Evolutionary conservation across 2,797 vertebrate genomes (phyloP).

Genomic region (Lithobates pipiens): DNA sequence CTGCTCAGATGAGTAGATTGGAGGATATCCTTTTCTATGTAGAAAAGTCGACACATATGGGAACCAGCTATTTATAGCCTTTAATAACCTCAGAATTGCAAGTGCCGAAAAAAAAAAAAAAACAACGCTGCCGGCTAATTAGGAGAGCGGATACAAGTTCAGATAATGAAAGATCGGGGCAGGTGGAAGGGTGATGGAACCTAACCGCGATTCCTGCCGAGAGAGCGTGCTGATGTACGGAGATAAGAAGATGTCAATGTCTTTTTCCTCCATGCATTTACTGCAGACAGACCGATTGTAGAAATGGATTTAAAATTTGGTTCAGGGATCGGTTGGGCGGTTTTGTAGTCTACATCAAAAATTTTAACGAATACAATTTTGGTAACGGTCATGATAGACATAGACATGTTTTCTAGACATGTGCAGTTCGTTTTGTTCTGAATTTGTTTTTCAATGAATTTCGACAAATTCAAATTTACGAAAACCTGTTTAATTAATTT

Average conservation of each 20-base stretch:
- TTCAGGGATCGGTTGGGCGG: too few species aligned
- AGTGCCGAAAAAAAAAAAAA: constrained; percentile 19
- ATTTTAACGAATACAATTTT: too few species aligned
- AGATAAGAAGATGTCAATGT: background rate
- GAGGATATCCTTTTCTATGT: background rate
- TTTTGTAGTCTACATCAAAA: too few species aligned
- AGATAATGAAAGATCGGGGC: constrained; percentile 12
- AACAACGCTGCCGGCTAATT: constrained; percentile 28
- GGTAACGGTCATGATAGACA: too few species aligned
- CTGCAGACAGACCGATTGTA: too few species aligned
- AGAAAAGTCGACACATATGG: background rate
- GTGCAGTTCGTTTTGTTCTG: too few species aligned
- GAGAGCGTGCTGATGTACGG: background rate
- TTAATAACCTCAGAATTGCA: constrained; percentile 8
- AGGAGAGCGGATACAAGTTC: constrained; percentile 13
- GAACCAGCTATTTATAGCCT: background rate
- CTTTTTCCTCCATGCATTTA: background rate
- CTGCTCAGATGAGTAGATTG: background rate
- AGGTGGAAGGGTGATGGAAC: constrained; percentile 5
- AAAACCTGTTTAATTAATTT: too few species aligned
- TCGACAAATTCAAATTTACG: too few species aligned
- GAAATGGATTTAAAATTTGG: too few species aligned
- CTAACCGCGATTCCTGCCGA: background rate
- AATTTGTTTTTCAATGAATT: too few species aligned
- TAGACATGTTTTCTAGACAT: too few species aligned